phyloP scores from a whole-genome alignment of 2,888 invertebrate genomes.

The Phengaris alcon region DNA sequence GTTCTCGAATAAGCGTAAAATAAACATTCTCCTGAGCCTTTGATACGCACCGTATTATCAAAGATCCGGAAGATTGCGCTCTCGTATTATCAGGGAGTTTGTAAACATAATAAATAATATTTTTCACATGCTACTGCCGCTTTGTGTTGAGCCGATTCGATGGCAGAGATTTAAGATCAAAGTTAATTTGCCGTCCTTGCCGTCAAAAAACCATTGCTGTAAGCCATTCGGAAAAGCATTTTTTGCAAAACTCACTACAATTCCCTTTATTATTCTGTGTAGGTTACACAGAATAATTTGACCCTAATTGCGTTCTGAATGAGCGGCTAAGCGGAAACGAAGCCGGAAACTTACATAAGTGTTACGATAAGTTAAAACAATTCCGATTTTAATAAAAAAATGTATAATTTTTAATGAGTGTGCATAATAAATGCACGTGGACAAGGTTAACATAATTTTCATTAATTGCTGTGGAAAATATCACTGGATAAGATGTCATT shows the following conservation, averaged over 20 bases:
- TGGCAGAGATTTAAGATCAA: neutral
- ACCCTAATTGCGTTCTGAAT: slow-evolving; percentile 15
- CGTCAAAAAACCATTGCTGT: neutral
- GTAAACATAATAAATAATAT: slow-evolving; percentile 33
- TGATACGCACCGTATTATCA: slow-evolving; percentile 61
- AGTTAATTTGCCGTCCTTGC: neutral
- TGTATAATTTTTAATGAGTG: neutral
- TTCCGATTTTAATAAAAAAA: slow-evolving; percentile 3
- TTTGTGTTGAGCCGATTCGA: neutral
- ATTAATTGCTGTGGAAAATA: neutral
- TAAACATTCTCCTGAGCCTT: slow-evolving; percentile 44
- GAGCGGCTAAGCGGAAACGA: slow-evolving; percentile 18
- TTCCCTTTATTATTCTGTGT: neutral
- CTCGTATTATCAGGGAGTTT: slow-evolving; percentile 36
- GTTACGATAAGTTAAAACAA: slow-evolving; percentile 25
- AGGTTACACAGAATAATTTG: slow-evolving; percentile 4
- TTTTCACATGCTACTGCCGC: slow-evolving; percentile 17
- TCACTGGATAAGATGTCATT: no score
- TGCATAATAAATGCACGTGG: neutral
- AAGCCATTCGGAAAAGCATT: neutral
- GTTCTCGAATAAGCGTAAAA: slow-evolving; percentile 23
- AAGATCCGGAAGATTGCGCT: slow-evolving; percentile 69
- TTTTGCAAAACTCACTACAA: neutral
- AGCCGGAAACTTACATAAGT: slow-evolving; percentile 25
- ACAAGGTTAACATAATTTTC: neutral